Percentiles rank a stretch among this genome's conserved stretches.
phyloP scores from a whole-genome alignment of 1,140 invertebrate species.

The Yoshiicerus persimilis region DNA sequence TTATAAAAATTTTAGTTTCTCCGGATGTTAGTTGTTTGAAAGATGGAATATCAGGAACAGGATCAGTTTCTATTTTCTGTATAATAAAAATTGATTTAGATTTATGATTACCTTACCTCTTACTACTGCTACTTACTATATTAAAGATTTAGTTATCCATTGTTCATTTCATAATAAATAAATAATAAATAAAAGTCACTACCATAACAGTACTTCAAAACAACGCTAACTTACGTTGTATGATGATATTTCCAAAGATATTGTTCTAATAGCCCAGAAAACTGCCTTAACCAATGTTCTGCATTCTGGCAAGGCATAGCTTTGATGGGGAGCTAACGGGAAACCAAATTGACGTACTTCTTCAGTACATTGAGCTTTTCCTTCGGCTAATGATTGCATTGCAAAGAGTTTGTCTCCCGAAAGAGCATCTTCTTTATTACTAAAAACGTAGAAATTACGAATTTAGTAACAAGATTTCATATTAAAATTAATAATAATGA shows the following conservation, averaged over 20 bases:
- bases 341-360: constrained; percentile 74
- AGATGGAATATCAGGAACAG: constrained; percentile 17
- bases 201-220: too few species aligned
- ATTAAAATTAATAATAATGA: too few species aligned
- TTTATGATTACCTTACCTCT: too few species aligned
- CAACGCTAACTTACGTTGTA: constrained; percentile 65
- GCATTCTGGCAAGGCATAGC: constrained; percentile 87
- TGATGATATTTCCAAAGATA: constrained; percentile 87
- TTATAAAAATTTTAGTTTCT: constrained; percentile 87
- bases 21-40: constrained; percentile 81
- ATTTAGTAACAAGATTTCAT: too few species aligned
- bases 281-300: constrained; percentile 90
- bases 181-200: neutral
- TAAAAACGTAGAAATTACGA: too few species aligned
- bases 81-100: constrained; percentile 1
- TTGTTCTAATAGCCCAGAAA: constrained; percentile 93
- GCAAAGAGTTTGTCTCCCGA: neutral
- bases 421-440: neutral
- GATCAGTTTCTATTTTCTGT: neutral
- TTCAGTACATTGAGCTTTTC: constrained; percentile 50
- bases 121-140: too few species aligned
- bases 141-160: too few species aligned
- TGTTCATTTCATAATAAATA: too few species aligned
- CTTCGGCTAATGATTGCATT: neutral
- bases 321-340: constrained; percentile 66